Percentiles rank a stretch among this genome's conserved stretches.
Conservation (phyloP, 2,888 invertebrate genomes). For the Caenorhabditis wallacei region DNA sequence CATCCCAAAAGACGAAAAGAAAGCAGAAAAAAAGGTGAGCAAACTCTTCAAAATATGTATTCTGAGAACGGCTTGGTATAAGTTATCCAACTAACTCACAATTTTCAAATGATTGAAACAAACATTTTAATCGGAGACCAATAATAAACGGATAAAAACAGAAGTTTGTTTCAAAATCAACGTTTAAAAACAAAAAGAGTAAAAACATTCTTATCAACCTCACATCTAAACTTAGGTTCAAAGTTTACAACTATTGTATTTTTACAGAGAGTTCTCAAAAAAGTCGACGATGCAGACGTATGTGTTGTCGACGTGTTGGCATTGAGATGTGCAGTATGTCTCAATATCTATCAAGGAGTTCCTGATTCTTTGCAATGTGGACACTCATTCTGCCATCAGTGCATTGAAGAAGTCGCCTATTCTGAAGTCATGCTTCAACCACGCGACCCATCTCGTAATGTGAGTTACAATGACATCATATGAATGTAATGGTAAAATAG, state of each 20-base stretch:
- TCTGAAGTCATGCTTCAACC: constrained; percentile 18
- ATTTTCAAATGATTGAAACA: no score
- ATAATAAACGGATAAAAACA: not conserved
- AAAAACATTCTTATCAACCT: not conserved
- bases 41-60: no score
- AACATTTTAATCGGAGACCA: no score
- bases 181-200: not conserved
- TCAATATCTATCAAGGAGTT: constrained; percentile 50
- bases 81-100: no score
- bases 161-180: not conserved
- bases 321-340: constrained; percentile 54
- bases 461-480: constrained; percentile 16
- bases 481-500: not conserved
- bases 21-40: constrained; percentile 47
- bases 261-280: constrained; percentile 47
- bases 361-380: constrained; percentile 58
- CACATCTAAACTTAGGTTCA: no score
- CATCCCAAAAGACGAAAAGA: constrained; percentile 50
- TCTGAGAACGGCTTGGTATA: no score
- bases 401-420: constrained; percentile 53
- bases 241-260: not conserved
- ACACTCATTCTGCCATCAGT: constrained; percentile 59
- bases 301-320: constrained; percentile 53
- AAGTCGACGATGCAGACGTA: constrained; percentile 42
- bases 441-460: constrained; percentile 22